A percentile compares a stretch with the other conserved stretches of the same genome.
These are phyloP conservation scores for Delia radicum DNA, from an alignment of 1,140 invertebrate species.

Conservation along the genomic window DNA sequence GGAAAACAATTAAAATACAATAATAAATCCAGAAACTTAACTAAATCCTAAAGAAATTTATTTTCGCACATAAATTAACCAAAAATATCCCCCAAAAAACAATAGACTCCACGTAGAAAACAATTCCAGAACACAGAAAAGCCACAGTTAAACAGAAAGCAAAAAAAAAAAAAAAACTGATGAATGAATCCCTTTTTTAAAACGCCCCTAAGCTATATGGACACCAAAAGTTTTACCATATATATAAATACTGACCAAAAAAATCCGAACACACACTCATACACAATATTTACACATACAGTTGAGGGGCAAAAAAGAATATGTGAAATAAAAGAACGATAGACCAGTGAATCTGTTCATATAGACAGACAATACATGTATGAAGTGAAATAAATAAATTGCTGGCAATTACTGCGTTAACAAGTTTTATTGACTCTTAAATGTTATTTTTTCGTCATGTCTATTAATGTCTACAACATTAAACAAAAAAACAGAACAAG, in stretches of 20 bases:
- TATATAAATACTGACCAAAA: slow-evolving; percentile 8
- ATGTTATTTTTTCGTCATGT: slow-evolving; percentile 34
- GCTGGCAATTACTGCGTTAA: slow-evolving; percentile 36
- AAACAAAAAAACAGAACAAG: background rate
- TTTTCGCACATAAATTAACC: slow-evolving; percentile 23
- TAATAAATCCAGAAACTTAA: background rate
- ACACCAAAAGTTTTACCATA: slow-evolving; percentile 12
- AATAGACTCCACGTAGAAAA: background rate
- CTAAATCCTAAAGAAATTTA: slow-evolving; percentile 12
- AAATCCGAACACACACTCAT: background rate
- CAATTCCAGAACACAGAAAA: background rate
- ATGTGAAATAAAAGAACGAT: background rate
- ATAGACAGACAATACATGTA: background rate
- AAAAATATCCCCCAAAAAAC: background rate
- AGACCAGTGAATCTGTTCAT: background rate
- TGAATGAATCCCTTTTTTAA: background rate
- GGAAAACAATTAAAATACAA: slow-evolving; percentile 16
- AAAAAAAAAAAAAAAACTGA: no score
- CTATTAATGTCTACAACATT: slow-evolving; percentile 28
- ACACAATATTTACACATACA: background rate
- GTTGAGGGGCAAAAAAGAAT: background rate
- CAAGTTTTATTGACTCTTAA: slow-evolving; percentile 38
- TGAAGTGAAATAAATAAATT: slow-evolving; percentile 35
- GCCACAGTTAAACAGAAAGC: background rate
- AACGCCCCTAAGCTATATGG: background rate